Conservation (phyloP, 2,888 invertebrate species). For the Criorhina ranunculi region DNA sequence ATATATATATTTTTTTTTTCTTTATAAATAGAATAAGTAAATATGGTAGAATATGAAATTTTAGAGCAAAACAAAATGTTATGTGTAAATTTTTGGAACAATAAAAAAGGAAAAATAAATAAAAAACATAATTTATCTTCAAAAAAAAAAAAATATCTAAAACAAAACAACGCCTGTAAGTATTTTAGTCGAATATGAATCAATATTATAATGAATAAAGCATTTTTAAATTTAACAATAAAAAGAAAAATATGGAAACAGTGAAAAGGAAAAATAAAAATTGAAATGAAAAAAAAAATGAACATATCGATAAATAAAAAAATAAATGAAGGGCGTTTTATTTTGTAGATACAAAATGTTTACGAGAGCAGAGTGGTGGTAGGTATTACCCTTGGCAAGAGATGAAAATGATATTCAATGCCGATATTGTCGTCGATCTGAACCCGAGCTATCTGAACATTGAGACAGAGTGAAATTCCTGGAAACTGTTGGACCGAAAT, state of each 20-base stretch:
- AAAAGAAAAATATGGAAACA: constrained; percentile 56
- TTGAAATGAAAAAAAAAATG: constrained; percentile 70
- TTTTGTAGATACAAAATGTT: not conserved
- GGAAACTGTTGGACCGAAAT: no score
- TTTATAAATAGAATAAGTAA: constrained; percentile 60
- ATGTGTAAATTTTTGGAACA: constrained; percentile 73
- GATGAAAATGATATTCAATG: no score
- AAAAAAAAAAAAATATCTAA: constrained; percentile 31
- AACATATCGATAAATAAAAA: constrained; percentile 73
- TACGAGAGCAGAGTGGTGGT: no score
- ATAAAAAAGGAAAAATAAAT: no score
- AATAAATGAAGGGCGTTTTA: constrained; percentile 34
- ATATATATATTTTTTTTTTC: constrained; percentile 23
- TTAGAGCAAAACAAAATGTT: constrained; percentile 53
- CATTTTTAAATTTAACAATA: constrained; percentile 73
- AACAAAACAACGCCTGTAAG: constrained; percentile 71
- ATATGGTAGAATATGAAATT: constrained; percentile 73
- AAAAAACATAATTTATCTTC: constrained; percentile 49
- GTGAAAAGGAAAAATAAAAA: constrained; percentile 56
- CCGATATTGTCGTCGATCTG: no score
- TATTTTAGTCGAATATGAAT: constrained; percentile 75
- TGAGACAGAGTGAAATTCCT: no score
- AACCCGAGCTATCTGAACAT: no score
- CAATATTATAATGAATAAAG: constrained; percentile 59
- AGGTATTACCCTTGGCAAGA: no score